A percentile compares a stretch with the other conserved stretches of the same genome.
Evolutionary conservation across 2,113 vertebrate species (phyloP).

Genomic region (Channa argus): DNA sequence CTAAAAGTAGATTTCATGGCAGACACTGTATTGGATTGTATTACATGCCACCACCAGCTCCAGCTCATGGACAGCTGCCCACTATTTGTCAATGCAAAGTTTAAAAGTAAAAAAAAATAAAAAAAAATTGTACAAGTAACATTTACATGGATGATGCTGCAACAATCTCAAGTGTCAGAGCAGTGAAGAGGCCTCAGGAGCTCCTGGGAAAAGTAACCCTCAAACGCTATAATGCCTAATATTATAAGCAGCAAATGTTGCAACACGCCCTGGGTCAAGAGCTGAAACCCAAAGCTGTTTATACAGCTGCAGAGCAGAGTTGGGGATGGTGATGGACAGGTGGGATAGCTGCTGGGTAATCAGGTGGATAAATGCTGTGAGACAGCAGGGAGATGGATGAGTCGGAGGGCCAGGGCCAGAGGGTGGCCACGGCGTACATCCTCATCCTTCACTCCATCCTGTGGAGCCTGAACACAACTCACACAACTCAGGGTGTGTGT

Average conservation of each 20-base stretch:
- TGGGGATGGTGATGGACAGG: neutral
- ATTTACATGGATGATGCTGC: too few species aligned
- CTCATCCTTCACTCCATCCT: constrained; percentile 4
- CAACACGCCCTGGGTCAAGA: constrained; percentile 2
- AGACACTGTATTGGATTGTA: too few species aligned
- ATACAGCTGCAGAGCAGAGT: neutral
- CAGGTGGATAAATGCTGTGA: constrained; percentile 23
- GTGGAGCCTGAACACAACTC: neutral
- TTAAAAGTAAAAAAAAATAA: too few species aligned
- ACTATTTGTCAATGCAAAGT: too few species aligned
- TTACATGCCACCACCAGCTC: too few species aligned
- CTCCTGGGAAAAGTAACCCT: neutral
- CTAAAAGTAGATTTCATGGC: too few species aligned
- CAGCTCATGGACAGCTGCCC: too few species aligned
- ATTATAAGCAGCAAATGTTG: constrained; percentile 17
- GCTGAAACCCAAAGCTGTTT: constrained; percentile 4
- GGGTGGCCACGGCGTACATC: constrained; percentile 27
- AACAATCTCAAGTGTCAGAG: too few species aligned
- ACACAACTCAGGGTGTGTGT: neutral
- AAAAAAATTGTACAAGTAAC: too few species aligned
- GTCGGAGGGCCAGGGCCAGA: neutral
- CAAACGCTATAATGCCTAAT: neutral
- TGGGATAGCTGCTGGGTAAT: constrained; percentile 25
- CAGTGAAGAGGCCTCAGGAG: neutral
- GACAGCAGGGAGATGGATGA: neutral